These are phyloP conservation scores for Lingula anatina DNA, from an alignment of 2,888 invertebrate species.

Conservation along the genomic window DNA sequence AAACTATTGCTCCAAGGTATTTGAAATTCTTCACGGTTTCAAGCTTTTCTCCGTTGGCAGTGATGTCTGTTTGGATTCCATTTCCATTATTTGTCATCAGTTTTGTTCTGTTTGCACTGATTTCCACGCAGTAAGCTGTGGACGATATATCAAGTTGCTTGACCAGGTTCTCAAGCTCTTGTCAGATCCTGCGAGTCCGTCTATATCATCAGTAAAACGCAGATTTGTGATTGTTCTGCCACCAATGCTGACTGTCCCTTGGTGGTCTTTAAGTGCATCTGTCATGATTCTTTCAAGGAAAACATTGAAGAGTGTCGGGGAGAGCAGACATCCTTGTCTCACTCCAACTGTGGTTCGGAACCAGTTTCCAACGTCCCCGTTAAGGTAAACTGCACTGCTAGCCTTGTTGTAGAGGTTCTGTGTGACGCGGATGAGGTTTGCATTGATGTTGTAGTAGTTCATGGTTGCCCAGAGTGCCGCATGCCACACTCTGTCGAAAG, in stretches of 20 bases:
- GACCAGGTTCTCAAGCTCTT: slow-evolving; percentile 3
- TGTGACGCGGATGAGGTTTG: slow-evolving; percentile 4
- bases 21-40: too few relatives aligned
- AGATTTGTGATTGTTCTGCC: too few relatives aligned
- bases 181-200: slow-evolving; percentile 1
- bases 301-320: background rate
- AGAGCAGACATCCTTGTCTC: background rate
- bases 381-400: slow-evolving; percentile 7
- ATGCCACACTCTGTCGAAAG: slow-evolving; percentile 10
- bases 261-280: background rate
- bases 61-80: background rate
- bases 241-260: too few relatives aligned
- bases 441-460: slow-evolving; percentile 7
- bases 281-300: background rate
- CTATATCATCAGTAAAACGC: too few relatives aligned
- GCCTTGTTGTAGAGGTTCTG: slow-evolving; percentile 8
- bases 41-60: background rate
- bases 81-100: slow-evolving; percentile 7
- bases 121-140: slow-evolving; percentile 4
- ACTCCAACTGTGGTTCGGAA: slow-evolving; percentile 12
- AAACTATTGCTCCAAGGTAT: slow-evolving; percentile 2
- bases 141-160: slow-evolving; percentile 3
- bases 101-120: slow-evolving; percentile 8
- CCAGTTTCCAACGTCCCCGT: slow-evolving; percentile 9
- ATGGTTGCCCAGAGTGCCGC: slow-evolving; percentile 5